Evolutionary conservation across 2,113 vertebrate species (phyloP).

Genomic region (Recurvirostra avosetta): DNA sequence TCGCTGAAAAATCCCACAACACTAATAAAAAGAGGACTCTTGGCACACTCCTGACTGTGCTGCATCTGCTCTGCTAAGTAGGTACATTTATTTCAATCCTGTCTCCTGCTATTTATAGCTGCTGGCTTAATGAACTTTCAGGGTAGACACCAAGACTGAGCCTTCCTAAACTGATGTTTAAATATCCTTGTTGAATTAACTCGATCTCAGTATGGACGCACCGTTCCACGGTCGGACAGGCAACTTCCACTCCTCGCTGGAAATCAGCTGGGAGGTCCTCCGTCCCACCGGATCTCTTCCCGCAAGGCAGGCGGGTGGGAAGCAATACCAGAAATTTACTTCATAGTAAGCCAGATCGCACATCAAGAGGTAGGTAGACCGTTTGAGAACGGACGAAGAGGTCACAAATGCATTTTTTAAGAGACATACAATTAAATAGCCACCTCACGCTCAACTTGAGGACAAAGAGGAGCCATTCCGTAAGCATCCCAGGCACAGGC

Average conservation of each 20-base stretch:
- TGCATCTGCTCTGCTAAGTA: conserved; percentile 6
- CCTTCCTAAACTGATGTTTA: background rate
- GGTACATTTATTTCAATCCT: background rate
- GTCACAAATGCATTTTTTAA: background rate
- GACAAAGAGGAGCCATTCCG: background rate
- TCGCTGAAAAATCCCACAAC: background rate
- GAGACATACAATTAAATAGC: background rate
- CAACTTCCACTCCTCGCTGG: background rate
- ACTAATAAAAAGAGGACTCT: background rate
- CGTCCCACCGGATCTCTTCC: background rate
- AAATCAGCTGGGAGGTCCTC: background rate
- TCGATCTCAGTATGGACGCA: background rate
- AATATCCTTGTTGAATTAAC: background rate
- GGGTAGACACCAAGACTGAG: background rate
- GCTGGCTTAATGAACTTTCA: background rate
- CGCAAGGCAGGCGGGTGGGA: background rate
- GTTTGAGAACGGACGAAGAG: background rate
- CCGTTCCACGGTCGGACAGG: background rate
- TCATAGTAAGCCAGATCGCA: background rate
- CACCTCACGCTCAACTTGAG: background rate
- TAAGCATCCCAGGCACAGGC: background rate
- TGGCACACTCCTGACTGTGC: background rate
- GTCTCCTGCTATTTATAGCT: conserved; percentile 13
- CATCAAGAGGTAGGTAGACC: background rate
- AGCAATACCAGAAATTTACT: background rate